Evolutionary conservation across 1,140 invertebrate genomes (phyloP).

Genomic region (Uloborus diversus): DNA sequence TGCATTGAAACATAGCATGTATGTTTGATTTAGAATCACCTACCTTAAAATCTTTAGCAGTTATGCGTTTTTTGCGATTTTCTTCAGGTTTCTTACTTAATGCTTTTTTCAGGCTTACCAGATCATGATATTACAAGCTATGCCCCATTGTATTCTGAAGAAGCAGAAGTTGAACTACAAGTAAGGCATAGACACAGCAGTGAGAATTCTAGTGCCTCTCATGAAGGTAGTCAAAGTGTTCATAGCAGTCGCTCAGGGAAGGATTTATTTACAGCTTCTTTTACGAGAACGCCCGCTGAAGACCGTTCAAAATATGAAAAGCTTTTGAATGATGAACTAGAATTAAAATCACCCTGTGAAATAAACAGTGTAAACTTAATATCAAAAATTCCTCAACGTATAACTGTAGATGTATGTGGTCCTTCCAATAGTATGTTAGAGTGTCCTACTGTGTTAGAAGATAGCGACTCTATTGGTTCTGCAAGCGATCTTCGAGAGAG

Average conservation of each 20-base stretch:
- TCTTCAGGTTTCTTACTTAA: too few relatives aligned
- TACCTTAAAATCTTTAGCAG: too few relatives aligned
- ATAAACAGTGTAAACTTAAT: slow-evolving; percentile 18
- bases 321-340: slow-evolving; percentile 64
- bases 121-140: slow-evolving; percentile 55
- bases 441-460: slow-evolving; percentile 42
- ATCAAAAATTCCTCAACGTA: slow-evolving; percentile 22
- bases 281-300: slow-evolving; percentile 74
- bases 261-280: slow-evolving; percentile 64
- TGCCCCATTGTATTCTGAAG: slow-evolving; percentile 51
- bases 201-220: slow-evolving; percentile 60
- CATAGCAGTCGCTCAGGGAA: slow-evolving; percentile 56
- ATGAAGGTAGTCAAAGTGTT: slow-evolving; percentile 58
- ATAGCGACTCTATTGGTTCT: slow-evolving; percentile 78
- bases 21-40: too few relatives aligned
- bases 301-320: slow-evolving; percentile 84
- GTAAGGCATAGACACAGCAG: slow-evolving; percentile 55
- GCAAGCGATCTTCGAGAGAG: slow-evolving; percentile 76
- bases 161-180: slow-evolving; percentile 27
- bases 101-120: slow-evolving; percentile 31
- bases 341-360: slow-evolving; percentile 64
- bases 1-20: too few relatives aligned
- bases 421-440: slow-evolving; percentile 6
- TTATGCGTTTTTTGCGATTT: too few relatives aligned
- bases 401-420: slow-evolving; percentile 3